Evolutionary conservation across 2,888 invertebrate species (phyloP), one percentile per base, ranked within the genome.

Genomic region (Halocaridina rubra): DNA sequence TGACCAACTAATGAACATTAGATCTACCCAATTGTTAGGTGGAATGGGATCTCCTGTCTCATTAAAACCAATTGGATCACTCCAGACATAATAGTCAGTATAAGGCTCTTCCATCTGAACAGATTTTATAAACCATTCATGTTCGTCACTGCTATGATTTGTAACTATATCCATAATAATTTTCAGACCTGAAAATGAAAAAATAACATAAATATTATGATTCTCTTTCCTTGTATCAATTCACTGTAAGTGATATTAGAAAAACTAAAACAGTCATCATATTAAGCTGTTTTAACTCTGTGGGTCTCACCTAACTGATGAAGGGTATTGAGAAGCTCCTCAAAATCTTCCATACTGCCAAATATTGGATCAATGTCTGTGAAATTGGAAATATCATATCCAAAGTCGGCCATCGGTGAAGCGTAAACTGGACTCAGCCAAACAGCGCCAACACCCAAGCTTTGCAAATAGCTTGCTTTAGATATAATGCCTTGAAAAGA

Each of bases 371-470:
- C 94, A 33, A 97, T 93, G 22, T 93, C 92, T 80, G 91, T 93
- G 90, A 95, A 96, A 91, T 97, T 93, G 30, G 94, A 93, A 89
- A 97, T 95, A 90, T 97, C 97, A 89, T 97, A 97, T 0, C 97
- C 97, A 90, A 95, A 95, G 91, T 97, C 97, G 0, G 93, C 92
- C 94, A 96, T 95, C 0, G 97, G 96, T 0, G 96, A 96, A 80
- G 92, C 92, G 91, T 94, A 96, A 89, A 97, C 95, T 0, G 97
- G 96, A 0, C 96, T 96, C 82, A 97, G 91, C 96, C 97, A 96
- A 80, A 95, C 93, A 0, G 94, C 94, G 13, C 93, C 94, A 0
- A 96, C 92, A 0, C 95, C 95, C 0, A 95, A 91, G 8, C 95
- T 93, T 59, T 92, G 92, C 32, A 96, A 92, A 89, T 95, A 94